phyloP scores from a whole-genome alignment of 2,797 vertebrate species.

The Microctenopoma stevenorrisi region DNA sequence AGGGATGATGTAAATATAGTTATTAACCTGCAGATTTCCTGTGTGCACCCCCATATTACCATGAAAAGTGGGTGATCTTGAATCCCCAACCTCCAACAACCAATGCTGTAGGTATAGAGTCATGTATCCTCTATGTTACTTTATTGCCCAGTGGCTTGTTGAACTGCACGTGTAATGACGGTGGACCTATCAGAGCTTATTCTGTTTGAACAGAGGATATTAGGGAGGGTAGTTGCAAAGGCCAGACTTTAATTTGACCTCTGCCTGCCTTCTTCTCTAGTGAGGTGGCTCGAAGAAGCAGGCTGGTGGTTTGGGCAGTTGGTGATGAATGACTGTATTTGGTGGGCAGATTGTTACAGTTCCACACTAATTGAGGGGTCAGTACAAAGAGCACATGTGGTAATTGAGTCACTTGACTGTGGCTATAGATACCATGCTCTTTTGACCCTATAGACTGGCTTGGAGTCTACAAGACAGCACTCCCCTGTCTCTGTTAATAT shows the following conservation, averaged over 20 bases:
- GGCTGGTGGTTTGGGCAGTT: conserved; percentile 88
- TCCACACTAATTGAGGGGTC: conserved; percentile 95
- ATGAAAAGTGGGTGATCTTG: conserved; percentile 16
- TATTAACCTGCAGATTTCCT: conserved; percentile 53
- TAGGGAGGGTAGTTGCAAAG: conserved; percentile 88
- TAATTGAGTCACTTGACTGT: conserved; percentile 95
- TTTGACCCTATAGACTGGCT: conserved; percentile 80
- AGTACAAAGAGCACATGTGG: conserved; percentile 90
- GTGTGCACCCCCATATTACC: neutral
- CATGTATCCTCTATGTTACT: conserved; percentile 21
- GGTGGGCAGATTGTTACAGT: conserved; percentile 95
- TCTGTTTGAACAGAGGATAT: conserved; percentile 79
- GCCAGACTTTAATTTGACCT: conserved; percentile 90
- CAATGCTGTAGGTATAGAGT: neutral
- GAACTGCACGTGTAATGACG: conserved; percentile 68
- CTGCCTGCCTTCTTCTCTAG: conserved; percentile 86
- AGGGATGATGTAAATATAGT: conserved; percentile 42
- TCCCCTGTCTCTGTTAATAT: conserved; percentile 32
- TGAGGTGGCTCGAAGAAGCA: conserved; percentile 85
- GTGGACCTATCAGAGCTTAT: conserved; percentile 72
- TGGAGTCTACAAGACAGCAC: conserved; percentile 67
- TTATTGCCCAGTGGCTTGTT: conserved; percentile 61
- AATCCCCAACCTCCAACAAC: conserved; percentile 32
- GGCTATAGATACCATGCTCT: conserved; percentile 85
- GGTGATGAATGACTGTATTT: conserved; percentile 98